phyloP scores from a whole-genome alignment of 2,797 vertebrate species.

The Melanotaenia maccullochi region DNA sequence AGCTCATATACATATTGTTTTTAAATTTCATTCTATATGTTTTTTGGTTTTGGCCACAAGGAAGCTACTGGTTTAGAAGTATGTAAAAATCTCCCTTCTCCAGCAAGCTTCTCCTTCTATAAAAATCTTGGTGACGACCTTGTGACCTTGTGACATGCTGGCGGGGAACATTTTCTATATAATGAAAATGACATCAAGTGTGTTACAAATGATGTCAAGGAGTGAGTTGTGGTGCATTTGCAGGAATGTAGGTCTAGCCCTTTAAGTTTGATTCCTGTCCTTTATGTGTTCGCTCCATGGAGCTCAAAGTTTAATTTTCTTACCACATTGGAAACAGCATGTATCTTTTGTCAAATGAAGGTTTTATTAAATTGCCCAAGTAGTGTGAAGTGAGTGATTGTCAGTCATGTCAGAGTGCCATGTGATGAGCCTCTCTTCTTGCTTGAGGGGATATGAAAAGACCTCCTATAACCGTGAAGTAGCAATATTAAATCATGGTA shows the following conservation, averaged over 20 bases:
- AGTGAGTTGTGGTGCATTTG: neutral
- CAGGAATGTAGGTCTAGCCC: neutral
- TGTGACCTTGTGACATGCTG: neutral
- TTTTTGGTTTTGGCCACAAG: neutral
- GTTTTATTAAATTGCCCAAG: slow-evolving; percentile 18
- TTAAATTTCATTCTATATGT: neutral
- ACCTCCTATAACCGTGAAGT: neutral
- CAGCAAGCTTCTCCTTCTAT: neutral
- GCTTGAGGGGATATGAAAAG: slow-evolving; percentile 2
- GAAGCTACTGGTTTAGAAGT: neutral
- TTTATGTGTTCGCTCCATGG: neutral
- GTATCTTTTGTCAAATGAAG: slow-evolving; percentile 1
- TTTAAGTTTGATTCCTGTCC: neutral
- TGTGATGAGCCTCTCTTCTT: slow-evolving; percentile 3
- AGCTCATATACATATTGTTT: too few species aligned
- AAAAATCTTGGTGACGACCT: neutral
- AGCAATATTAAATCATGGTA: slow-evolving; percentile 1
- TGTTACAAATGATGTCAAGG: neutral
- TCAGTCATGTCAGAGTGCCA: neutral
- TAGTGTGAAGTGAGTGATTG: slow-evolving; percentile 4
- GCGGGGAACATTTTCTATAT: neutral
- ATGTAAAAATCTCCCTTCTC: neutral
- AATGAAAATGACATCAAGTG: neutral
- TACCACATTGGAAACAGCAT: slow-evolving; percentile 3
- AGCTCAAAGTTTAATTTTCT: neutral